phyloP scores from a whole-genome alignment of 30 jellyfish, hydroid and myxozoan genomes.

The Aurelia aurita region DNA sequence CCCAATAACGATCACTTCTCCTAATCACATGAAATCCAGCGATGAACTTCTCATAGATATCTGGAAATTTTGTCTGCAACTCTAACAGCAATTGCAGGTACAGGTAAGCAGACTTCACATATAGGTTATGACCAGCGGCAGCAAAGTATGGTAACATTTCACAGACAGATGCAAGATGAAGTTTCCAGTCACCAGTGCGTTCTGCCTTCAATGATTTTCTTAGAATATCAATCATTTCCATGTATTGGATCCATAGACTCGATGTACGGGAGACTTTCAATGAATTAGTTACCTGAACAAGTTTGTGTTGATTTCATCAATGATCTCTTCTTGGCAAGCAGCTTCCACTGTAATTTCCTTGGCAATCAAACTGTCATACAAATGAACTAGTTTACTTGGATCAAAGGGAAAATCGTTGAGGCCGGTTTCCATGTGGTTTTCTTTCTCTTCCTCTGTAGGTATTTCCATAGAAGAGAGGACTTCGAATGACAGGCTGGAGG shows the following conservation, averaged over 20 bases:
- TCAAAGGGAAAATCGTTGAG: slow-evolving; percentile 8
- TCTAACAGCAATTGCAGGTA: slow-evolving; percentile 10
- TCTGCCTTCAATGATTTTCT: slow-evolving; percentile 29
- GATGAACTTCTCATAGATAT: slow-evolving; percentile 7
- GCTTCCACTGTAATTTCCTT: slow-evolving; percentile 16
- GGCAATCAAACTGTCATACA: slow-evolving; percentile 19
- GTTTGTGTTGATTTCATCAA: background rate
- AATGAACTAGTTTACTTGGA: slow-evolving; percentile 9
- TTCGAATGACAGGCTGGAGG: slow-evolving; percentile 1
- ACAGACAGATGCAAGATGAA: slow-evolving; percentile 5
- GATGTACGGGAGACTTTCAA: slow-evolving; percentile 24
- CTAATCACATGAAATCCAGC: slow-evolving; percentile 41
- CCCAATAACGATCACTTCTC: slow-evolving; percentile 55
- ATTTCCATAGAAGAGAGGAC: slow-evolving; percentile 17
- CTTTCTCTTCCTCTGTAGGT: slow-evolving; percentile 29
- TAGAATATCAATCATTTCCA: slow-evolving; percentile 42
- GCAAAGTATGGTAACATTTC: slow-evolving; percentile 47
- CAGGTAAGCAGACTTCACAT: slow-evolving; percentile 22
- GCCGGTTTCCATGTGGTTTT: background rate
- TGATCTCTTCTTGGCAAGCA: slow-evolving; percentile 3
- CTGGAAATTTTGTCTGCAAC: background rate
- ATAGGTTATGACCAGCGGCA: slow-evolving; percentile 52
- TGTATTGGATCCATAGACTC: slow-evolving; percentile 30
- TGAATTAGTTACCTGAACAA: background rate
- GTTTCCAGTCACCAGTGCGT: slow-evolving; percentile 24